Evolutionary conservation across 2,797 vertebrate species (phyloP), one percentile per base, ranked within the genome.

Genomic region (Pitangus sulphuratus): DNA sequence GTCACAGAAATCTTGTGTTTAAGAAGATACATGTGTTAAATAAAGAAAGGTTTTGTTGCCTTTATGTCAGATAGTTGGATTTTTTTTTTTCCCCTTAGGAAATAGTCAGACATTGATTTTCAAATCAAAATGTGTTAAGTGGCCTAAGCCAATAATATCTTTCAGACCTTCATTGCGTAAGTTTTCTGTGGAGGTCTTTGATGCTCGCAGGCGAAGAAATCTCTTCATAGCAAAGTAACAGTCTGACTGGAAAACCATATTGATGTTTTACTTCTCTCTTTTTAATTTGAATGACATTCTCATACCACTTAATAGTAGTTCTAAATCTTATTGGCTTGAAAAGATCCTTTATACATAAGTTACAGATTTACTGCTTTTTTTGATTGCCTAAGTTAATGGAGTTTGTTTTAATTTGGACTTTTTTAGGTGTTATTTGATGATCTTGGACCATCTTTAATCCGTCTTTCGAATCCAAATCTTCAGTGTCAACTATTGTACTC

Each of bases 391-490:
- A 80, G 44, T 65, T 85, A 91, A 94, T 3, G 6, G n/a, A 39
- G 3, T 71, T 94, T 79, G 4, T 25, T 88, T 87, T 74, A 47
- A 44, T 91, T 78, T 92, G 30, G 9, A 8, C n/a, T 44, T 45
- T 42, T 92, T 57, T 92, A 99, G 99, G 99, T 99, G 57, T 89
- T 99, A 84, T 99, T 99, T 97, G 99, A 99, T 94, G 99, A 99
- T 87, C 98, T 99, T 2, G 99, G 99, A 2, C 97, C 98, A 0
- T 99, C 99, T 71, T 96, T 99, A 75, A 99, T 99, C 91, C 98
- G 89, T 50, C 97, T 99, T 51, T 97, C 97, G 47, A 98, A 97
- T 61, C 97, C 96, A 8, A 97, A 97, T 37, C 98, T 99, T 54
- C 98, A 97, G 15, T 96, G 96, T 65, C 97, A 96, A 84, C 96